phyloP scores from a whole-genome alignment of 2,888 invertebrate species.

The Chironomus riparius region DNA sequence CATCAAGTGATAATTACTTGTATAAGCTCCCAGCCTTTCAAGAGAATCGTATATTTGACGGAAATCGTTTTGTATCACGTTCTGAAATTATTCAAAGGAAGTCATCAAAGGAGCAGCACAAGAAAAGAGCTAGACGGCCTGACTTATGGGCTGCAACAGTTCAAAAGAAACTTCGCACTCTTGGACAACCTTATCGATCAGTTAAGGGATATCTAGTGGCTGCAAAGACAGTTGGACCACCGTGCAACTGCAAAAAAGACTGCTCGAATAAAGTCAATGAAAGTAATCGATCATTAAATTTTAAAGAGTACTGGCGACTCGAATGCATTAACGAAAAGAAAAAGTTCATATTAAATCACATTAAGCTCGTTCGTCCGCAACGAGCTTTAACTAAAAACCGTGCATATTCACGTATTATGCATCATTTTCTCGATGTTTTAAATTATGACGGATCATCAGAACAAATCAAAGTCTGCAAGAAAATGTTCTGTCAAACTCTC shows the following conservation, averaged over 20 bases:
- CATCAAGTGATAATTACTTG: conserved; percentile 2
- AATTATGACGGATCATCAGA: conserved; percentile 7
- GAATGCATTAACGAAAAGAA: not conserved
- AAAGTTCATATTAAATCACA: conserved; percentile 16
- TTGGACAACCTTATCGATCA: conserved; percentile 15
- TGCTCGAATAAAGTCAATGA: conserved; percentile 4
- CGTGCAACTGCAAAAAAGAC: conserved; percentile 12
- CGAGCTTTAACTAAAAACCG: conserved; percentile 15
- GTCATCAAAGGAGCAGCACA: not conserved
- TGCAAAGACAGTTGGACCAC: not conserved
- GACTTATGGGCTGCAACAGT: conserved; percentile 11
- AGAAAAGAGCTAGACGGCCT: not conserved
- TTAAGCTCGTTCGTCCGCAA: not conserved
- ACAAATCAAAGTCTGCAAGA: conserved; percentile 9
- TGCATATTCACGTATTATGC: conserved; percentile 6
- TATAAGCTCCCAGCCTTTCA: conserved; percentile 10
- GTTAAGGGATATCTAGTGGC: conserved; percentile 3
- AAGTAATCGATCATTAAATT: conserved; percentile 11
- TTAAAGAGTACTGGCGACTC: conserved; percentile 7
- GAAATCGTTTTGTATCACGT: not conserved
- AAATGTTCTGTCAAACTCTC: conserved; percentile 15
- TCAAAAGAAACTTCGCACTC: not conserved
- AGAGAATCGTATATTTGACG: not conserved
- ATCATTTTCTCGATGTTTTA: not conserved
- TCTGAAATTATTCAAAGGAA: not conserved